These are phyloP conservation scores for Condylostylus longicornis DNA, from an alignment of 1,140 invertebrate genomes.

Conservation along the genomic window DNA sequence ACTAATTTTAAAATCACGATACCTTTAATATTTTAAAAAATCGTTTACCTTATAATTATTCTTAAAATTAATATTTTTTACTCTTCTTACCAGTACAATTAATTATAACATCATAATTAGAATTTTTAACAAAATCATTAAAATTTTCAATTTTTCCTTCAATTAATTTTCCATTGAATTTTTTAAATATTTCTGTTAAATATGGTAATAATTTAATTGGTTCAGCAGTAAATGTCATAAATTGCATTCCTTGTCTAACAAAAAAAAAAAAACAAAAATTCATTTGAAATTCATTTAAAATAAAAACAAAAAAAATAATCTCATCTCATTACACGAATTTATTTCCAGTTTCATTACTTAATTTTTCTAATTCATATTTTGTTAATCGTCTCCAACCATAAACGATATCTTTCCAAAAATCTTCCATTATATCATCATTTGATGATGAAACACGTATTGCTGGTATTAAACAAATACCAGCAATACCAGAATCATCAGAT, in stretches of 20 bases:
- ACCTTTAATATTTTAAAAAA: no score
- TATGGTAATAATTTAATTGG: conserved; percentile 42
- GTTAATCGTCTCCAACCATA: conserved; percentile 40
- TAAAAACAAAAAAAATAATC: conserved; percentile 2
- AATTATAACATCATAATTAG: conserved; percentile 46
- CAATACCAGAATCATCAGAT: conserved; percentile 36
- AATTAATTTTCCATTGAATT: conserved; percentile 38
- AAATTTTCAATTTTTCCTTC: conserved; percentile 37
- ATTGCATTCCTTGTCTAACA: conserved; percentile 42
- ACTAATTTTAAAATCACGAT: no score
- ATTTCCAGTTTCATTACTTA: conserved; percentile 31
- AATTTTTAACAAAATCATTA: conserved; percentile 32
- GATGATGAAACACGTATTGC: conserved; percentile 34
- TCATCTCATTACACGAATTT: conserved; percentile 41
- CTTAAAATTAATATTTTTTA: no score
- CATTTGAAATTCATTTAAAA: conserved; percentile 1
- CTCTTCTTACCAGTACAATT: conserved; percentile 66
- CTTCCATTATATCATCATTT: conserved; percentile 10
- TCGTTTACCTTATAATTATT: no score
- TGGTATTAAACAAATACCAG: conserved; percentile 44
- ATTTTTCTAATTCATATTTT: conserved; percentile 33
- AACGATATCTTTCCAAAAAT: conserved; percentile 39
- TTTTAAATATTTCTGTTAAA: conserved; percentile 41
- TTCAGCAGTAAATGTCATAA: conserved; percentile 45
- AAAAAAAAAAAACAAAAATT: conserved; percentile 11